Evolutionary conservation across 2,888 invertebrate genomes (phyloP).

Genomic region (Caenorhabditis sp.): DNA sequence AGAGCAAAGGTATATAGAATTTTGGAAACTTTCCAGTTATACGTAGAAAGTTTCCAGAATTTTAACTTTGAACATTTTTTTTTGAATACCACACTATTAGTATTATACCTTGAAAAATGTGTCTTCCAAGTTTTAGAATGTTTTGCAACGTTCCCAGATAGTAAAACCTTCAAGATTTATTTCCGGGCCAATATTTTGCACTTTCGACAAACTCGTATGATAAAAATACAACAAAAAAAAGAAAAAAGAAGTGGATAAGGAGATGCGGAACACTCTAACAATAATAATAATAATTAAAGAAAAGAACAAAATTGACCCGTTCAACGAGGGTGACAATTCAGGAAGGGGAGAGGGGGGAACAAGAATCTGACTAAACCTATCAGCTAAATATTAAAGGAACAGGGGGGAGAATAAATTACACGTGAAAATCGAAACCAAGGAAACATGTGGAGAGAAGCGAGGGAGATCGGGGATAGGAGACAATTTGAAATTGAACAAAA

Average conservation of each 20-base stretch:
- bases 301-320: not conserved
- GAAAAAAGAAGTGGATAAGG: slow-evolving; percentile 4
- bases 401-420: slow-evolving; percentile 14
- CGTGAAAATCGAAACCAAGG: slow-evolving; percentile 16
- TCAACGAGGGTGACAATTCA: not conserved
- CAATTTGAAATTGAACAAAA: not conserved
- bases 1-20: too few species aligned
- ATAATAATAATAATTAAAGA: not conserved
- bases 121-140: too few species aligned
- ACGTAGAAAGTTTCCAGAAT: not conserved
- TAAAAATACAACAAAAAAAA: slow-evolving; percentile 18
- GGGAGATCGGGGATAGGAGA: not conserved
- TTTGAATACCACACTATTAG: too few species aligned
- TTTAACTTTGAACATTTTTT: not conserved
- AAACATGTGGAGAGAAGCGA: not conserved
- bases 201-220: slow-evolving; percentile 49
- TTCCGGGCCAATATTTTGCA: slow-evolving; percentile 43
- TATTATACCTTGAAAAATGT: too few species aligned
- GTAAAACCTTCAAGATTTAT: too few species aligned
- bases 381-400: slow-evolving; percentile 6
- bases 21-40: too few species aligned
- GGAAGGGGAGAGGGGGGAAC: not conserved
- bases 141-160: too few species aligned
- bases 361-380: not conserved
- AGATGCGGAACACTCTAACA: slow-evolving; percentile 5